Percentiles rank a stretch among this genome's conserved stretches.
Evolutionary conservation across 2,797 vertebrate genomes (phyloP).

Genomic region (Pogonophryne albipinna): DNA sequence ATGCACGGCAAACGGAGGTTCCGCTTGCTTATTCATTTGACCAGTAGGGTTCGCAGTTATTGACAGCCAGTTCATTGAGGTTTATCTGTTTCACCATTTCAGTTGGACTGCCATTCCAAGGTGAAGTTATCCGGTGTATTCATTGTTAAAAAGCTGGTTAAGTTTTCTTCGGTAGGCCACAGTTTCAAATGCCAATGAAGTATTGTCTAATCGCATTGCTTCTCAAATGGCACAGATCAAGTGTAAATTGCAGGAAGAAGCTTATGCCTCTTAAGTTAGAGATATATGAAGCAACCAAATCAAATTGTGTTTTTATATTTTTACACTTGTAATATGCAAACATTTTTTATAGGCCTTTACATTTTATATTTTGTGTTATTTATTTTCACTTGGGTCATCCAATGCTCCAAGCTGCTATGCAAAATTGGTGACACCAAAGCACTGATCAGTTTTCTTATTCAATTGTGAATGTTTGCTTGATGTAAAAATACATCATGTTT

Average conservation of each 20-base stretch:
- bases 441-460: conserved; percentile 47
- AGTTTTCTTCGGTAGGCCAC: background rate
- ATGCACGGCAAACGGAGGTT: conserved; percentile 45
- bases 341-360: background rate
- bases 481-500: conserved; percentile 49
- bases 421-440: conserved; percentile 43
- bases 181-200: conserved; percentile 5
- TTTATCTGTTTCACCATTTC: conserved; percentile 47
- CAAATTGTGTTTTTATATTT: background rate
- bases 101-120: conserved; percentile 26
- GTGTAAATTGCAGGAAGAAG: background rate
- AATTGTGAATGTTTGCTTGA: conserved; percentile 55
- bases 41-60: conserved; percentile 8
- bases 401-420: conserved; percentile 44
- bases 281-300: background rate
- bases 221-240: conserved; percentile 18
- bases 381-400: conserved; percentile 15
- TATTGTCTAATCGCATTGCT: background rate
- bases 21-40: conserved; percentile 49
- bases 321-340: background rate
- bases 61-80: conserved; percentile 20
- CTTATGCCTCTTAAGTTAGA: conserved; percentile 3
- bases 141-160: background rate
- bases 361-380: conserved; percentile 61
- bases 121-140: background rate